These are phyloP conservation scores for Tolmerus cingulatus DNA, from an alignment of 2,888 invertebrate species.

Conservation along the genomic window DNA sequence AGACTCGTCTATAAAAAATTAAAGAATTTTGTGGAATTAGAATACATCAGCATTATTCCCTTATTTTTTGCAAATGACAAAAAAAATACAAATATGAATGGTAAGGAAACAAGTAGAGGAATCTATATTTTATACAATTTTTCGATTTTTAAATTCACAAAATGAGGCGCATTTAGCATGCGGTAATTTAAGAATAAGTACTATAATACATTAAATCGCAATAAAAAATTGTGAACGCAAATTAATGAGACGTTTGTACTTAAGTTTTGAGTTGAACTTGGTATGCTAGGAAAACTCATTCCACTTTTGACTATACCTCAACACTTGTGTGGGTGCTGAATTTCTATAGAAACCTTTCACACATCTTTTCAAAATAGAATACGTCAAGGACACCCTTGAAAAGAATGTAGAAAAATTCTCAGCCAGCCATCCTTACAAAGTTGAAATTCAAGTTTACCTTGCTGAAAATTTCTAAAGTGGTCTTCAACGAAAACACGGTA, in stretches of 20 bases:
- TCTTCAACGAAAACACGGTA: not conserved
- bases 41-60: too few relatives aligned
- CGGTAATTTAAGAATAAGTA: too few relatives aligned
- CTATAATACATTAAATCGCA: too few relatives aligned
- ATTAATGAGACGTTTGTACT: not conserved
- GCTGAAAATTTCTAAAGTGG: not conserved
- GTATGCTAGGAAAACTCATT: not conserved
- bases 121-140: too few relatives aligned
- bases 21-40: too few relatives aligned
- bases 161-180: too few relatives aligned
- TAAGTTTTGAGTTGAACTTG: not conserved
- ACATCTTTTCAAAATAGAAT: not conserved
- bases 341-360: not conserved
- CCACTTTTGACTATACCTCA: not conserved
- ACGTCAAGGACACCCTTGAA: not conserved
- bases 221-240: too few relatives aligned
- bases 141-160: too few relatives aligned
- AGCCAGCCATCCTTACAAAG: not conserved
- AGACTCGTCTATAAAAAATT: too few relatives aligned
- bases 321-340: not conserved
- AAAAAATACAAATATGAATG: too few relatives aligned
- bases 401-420: not conserved
- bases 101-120: too few relatives aligned
- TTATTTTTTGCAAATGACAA: too few relatives aligned
- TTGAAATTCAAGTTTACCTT: not conserved